phyloP scores from a whole-genome alignment of 2,113 vertebrate species.

The Colaptes auratus region DNA sequence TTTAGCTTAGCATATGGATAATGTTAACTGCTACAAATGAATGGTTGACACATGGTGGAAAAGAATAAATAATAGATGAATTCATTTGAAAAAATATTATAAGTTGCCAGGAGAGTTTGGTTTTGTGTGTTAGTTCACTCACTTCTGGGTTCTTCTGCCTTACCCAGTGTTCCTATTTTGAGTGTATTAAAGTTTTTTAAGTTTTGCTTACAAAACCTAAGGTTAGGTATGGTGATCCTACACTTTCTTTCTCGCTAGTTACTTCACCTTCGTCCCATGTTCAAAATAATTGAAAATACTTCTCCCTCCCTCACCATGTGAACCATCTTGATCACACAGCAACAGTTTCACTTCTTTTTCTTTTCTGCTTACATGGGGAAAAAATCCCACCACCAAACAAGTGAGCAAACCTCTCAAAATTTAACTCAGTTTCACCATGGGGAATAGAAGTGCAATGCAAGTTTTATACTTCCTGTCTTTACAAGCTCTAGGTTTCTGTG shows the following conservation, averaged over 20 bases:
- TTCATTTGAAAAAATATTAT: neutral
- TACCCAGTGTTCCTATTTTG: neutral
- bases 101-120: neutral
- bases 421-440: neutral
- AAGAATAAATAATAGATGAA: neutral
- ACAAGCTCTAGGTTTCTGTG: neutral
- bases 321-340: neutral
- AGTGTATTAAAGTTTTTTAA: neutral
- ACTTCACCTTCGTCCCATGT: neutral
- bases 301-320: neutral
- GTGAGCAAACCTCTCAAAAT: neutral
- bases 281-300: neutral
- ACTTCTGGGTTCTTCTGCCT: neutral
- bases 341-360: neutral
- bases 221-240: neutral
- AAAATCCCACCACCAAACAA: neutral
- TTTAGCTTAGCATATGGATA: conserved; percentile 49
- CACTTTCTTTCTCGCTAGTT: neutral
- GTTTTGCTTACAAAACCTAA: neutral
- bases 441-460: too few species aligned
- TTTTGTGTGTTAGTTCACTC: neutral
- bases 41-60: neutral
- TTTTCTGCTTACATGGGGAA: neutral
- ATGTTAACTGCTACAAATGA: conserved; percentile 28
- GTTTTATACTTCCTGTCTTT: neutral